A percentile compares a stretch with the other conserved stretches of the same genome.
These are phyloP conservation scores for Scaptomyza montana DNA, from an alignment of 1,140 invertebrate species.

Conservation along the genomic window DNA sequence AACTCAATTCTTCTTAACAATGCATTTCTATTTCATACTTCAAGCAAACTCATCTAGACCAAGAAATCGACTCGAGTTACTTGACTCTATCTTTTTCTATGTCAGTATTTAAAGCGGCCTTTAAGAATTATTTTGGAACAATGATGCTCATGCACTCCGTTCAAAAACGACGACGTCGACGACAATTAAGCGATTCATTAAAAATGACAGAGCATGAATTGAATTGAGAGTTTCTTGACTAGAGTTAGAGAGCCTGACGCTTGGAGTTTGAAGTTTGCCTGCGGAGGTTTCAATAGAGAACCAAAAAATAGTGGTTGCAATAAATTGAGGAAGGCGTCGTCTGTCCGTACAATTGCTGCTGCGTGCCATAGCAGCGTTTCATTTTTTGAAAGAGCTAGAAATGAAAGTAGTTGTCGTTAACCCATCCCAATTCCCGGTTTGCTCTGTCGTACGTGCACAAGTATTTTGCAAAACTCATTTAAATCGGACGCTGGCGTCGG, in stretches of 20 bases:
- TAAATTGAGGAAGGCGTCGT: constrained; percentile 57
- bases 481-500: constrained; percentile 59
- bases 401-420: constrained; percentile 72
- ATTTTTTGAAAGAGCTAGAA: constrained; percentile 48
- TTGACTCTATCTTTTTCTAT: constrained; percentile 1
- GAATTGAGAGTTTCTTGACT: constrained; percentile 60
- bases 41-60: not conserved
- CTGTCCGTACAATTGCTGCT: constrained; percentile 33
- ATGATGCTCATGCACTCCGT: constrained; percentile 1
- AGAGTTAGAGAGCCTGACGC: constrained; percentile 23
- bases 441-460: constrained; percentile 71
- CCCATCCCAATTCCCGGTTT: constrained; percentile 27
- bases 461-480: constrained; percentile 81
- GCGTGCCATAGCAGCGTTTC: constrained; percentile 53
- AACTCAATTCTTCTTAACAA: constrained; percentile 15
- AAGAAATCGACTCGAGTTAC: constrained; percentile 27
- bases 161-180: constrained; percentile 41
- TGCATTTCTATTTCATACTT: constrained; percentile 16
- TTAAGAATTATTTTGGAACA: constrained; percentile 43
- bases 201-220: constrained; percentile 80
- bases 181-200: constrained; percentile 82
- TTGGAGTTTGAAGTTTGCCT: constrained; percentile 29
- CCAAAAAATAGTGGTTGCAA: constrained; percentile 57
- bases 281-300: constrained; percentile 58
- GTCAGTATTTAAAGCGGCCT: constrained; percentile 23